Conservation (phyloP, 2,888 invertebrate genomes). For the Stenurella melanura region DNA sequence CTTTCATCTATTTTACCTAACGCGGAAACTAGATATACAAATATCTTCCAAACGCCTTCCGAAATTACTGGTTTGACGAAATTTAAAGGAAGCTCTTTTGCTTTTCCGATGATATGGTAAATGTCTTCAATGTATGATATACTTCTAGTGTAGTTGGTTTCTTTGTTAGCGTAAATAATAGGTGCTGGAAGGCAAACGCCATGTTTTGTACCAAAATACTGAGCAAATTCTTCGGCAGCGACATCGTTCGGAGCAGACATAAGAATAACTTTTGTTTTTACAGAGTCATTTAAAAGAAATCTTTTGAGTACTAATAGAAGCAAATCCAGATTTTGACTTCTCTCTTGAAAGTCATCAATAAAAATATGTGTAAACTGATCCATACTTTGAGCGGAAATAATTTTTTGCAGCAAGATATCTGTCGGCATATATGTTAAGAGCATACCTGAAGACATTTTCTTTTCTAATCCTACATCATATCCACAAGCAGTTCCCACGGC, state of each 20-base stretch:
- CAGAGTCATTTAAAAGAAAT: slow-evolving; percentile 81
- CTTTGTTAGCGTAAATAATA: slow-evolving; percentile 74
- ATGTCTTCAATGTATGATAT: slow-evolving; percentile 79
- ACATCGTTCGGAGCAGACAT: slow-evolving; percentile 93
- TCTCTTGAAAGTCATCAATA: slow-evolving; percentile 95
- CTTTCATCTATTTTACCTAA: too few relatives aligned
- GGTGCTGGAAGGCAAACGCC: slow-evolving; percentile 74
- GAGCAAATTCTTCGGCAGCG: slow-evolving; percentile 81
- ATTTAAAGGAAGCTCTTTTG: slow-evolving; percentile 72
- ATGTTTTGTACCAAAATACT: slow-evolving; percentile 76
- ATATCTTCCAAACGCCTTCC: slow-evolving; percentile 68
- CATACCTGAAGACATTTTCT: slow-evolving; percentile 79
- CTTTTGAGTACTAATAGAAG: slow-evolving; percentile 87
- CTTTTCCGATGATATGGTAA: not conserved
- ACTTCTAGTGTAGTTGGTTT: slow-evolving; percentile 76
- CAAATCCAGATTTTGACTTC: slow-evolving; percentile 95
- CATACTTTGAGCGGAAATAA: slow-evolving; percentile 82
- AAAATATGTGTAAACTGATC: slow-evolving; percentile 91
- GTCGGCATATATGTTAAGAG: slow-evolving; percentile 91
- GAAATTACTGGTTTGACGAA: slow-evolving; percentile 75
- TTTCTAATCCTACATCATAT: slow-evolving; percentile 85
- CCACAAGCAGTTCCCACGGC: slow-evolving; percentile 88
- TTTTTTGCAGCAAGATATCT: slow-evolving; percentile 88
- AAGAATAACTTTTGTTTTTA: slow-evolving; percentile 82
- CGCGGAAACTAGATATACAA: slow-evolving; percentile 74